Evolutionary conservation across 2,113 vertebrate species (phyloP).

Genomic region (Meleagris gallopavo): DNA sequence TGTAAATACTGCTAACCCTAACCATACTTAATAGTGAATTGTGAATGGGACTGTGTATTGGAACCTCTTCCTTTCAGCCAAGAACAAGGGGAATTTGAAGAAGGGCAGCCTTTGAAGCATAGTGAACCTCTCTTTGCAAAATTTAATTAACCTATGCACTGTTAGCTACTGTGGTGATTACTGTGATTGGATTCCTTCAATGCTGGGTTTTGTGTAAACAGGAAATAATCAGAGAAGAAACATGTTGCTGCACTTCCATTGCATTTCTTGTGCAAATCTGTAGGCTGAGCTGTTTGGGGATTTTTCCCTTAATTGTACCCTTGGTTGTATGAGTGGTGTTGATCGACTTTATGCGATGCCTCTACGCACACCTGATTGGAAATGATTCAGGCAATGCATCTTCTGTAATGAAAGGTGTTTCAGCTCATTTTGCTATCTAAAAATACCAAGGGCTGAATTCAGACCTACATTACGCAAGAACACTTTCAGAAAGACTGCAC

Average conservation of each 20-base stretch:
- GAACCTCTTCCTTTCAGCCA: not conserved
- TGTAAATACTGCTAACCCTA: not conserved
- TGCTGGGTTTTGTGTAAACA: slow-evolving; percentile 10
- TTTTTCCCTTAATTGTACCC: slow-evolving; percentile 1
- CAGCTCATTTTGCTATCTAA: not conserved
- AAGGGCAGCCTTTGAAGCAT: not conserved
- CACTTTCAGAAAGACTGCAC: not conserved
- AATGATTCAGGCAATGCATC: not conserved
- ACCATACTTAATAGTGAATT: not conserved
- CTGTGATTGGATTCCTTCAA: not conserved
- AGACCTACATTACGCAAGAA: not conserved
- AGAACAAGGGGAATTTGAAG: not conserved
- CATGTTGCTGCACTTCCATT: not conserved
- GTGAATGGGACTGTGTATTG: not conserved
- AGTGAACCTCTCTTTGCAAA: not conserved
- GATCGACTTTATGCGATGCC: not conserved
- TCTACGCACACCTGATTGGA: not conserved
- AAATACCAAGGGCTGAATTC: not conserved
- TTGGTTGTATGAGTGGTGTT: not conserved
- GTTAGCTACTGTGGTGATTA: not conserved
- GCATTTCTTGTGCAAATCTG: slow-evolving; percentile 22
- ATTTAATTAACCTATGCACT: not conserved
- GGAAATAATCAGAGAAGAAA: slow-evolving; percentile 24
- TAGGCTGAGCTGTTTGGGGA: not conserved
- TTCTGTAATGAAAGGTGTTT: not conserved